Evolutionary conservation across 2,888 invertebrate genomes (phyloP), one percentile per base, ranked within the genome.

Genomic region (Hemistola chrysoprasaria): DNA sequence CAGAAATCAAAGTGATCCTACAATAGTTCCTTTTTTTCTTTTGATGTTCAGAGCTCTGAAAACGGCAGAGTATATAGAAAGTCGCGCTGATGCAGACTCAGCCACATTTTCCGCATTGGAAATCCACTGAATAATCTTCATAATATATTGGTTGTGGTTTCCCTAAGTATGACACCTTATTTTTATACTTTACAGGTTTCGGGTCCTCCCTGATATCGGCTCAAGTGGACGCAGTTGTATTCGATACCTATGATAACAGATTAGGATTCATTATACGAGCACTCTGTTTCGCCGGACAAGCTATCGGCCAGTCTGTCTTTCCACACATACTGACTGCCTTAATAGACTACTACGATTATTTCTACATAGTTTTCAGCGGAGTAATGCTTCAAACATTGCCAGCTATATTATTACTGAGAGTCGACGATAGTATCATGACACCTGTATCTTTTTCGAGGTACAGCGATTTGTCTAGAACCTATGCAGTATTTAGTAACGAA

Each of bases 211-310:
- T 90, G 4, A 71, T 87, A 53, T 78, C 87, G 29, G 83, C 86
- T 4, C 90, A 90, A 71, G 78, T 90, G 3, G 87, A 90, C 45
- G 86, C 83, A 11, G 77, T 89, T 8, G 60, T 89, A 30, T 83
- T 82, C 49, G 90, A 90, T 45, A 84, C 83, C 0, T 90, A 90
- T 44, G 86, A 90, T 53, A 68, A 77, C 7, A 71, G 80, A 8
- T 47, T 87, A 8, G 79, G 74, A 23, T 50, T 82, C 8, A 65
- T 89, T 27, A n/a, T n/a, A n/a, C 71, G 83, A 50, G 80, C 81
- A 10, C 34, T 85, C 27, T 82, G 83, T 50, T 82, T 77, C 34
- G 67, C 78, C 2, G 88, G 85, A 1, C 90, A 89, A 72, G 88
- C 90, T 6, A 46, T 88, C 8, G 90, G 88, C 21, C 80, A 84